Evolutionary conservation across 23 tunicate genomes (phyloP), one percentile per base, ranked within the genome.

Genomic region (Diplosoma virens): DNA sequence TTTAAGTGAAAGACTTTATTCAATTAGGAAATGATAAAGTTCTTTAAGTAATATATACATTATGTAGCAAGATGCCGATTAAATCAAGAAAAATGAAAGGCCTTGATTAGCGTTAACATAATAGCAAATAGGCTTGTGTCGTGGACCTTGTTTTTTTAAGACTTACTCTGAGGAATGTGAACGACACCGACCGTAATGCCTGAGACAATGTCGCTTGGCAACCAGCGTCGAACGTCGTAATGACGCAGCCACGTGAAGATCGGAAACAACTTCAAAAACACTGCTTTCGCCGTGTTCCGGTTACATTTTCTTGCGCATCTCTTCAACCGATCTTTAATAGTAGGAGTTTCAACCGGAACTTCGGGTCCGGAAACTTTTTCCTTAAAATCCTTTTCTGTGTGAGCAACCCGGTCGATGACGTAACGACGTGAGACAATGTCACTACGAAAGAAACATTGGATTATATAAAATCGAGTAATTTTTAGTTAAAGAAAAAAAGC

Each of bases 121-220:
- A n/a, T n/a, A n/a, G n/a, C n/a, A n/a, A n/a, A n/a, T n/a, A n/a
- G n/a, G n/a, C n/a, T n/a, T n/a, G n/a, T n/a, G 14, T 41, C 50
- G 50, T 7, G 50, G 50, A 7, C 9, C 9, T 7, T 14, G 14
- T 7, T 41, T 41, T 41, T 7, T 41, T 7, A 7, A 29, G 34
- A 27, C 89, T 67, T 68, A 94, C 95, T 88, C 76, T 94, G 99
- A 14, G 99, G 99, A 47, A 94, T 88, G 48, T 87, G 95, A 4
- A 94, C 89, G 11, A 94, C 76, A 20, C 99, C 99, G 1, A 94
- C 95, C 0, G 99, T 94, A 18, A 94, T 33, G 0, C 99, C 99
- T 0, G 99, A 58, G 18, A 94, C 78, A 20, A 94, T 0, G 66
- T 94, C 99, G 17, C 99, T 86, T 0, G 80, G 77, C 4, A 88